Evolutionary conservation across 2,888 invertebrate genomes (phyloP).

Genomic region (Venusia cambrica): DNA sequence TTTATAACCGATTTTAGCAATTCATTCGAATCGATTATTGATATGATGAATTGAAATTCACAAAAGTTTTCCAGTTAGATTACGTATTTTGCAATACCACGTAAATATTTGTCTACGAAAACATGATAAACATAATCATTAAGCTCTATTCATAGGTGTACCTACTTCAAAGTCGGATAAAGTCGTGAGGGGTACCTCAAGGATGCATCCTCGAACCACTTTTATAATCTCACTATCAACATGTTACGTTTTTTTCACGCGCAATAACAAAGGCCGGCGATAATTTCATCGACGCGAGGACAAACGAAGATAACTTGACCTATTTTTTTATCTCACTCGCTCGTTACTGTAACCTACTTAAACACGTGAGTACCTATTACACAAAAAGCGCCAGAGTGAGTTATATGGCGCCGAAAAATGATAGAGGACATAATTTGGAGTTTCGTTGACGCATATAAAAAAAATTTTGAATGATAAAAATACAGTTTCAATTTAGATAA

Average conservation of each 20-base stretch:
- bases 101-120: slow-evolving; percentile 20
- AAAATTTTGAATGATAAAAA: slow-evolving; percentile 26
- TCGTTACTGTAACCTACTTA: slow-evolving; percentile 74
- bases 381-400: slow-evolving; percentile 48
- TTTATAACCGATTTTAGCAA: slow-evolving; percentile 10
- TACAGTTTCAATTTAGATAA: no score
- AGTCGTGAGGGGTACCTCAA: slow-evolving; percentile 30
- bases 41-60: slow-evolving; percentile 11
- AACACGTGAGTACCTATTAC: slow-evolving; percentile 57
- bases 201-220: slow-evolving; percentile 26
- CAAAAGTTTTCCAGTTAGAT: slow-evolving; percentile 12
- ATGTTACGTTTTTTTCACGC: slow-evolving; percentile 61
- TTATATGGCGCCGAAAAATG: slow-evolving; percentile 40
- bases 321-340: slow-evolving; percentile 75
- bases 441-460: slow-evolving; percentile 45
- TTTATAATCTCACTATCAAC: slow-evolving; percentile 20
- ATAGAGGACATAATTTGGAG: slow-evolving; percentile 38
- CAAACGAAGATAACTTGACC: slow-evolving; percentile 79
- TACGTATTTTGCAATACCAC: slow-evolving; percentile 6
- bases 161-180: slow-evolving; percentile 1
- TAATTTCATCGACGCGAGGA: slow-evolving; percentile 77
- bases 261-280: slow-evolving; percentile 60
- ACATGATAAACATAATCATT: slow-evolving; percentile 4
- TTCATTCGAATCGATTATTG: slow-evolving; percentile 11
- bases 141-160: slow-evolving; percentile 1